Evolutionary conservation across 2,797 vertebrate species (phyloP).

Genomic region (Salmo trutta): DNA sequence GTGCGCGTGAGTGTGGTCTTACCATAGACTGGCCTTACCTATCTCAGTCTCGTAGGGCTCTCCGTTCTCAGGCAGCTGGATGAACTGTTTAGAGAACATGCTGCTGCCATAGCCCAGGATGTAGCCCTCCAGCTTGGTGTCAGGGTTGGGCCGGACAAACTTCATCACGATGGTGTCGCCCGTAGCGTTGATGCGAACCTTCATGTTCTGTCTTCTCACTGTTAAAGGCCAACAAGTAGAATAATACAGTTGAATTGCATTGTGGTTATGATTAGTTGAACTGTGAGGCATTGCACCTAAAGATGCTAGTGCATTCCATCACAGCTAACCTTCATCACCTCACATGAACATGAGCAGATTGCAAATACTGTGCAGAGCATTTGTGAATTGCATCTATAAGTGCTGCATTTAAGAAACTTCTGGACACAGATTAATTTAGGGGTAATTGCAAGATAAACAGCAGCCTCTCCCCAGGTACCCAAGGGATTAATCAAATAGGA

Average conservation of each 20-base stretch:
- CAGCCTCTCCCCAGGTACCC: background rate
- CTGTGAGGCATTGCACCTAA: background rate
- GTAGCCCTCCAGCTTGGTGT: conserved; percentile 83
- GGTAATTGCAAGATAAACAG: background rate
- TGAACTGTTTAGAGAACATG: conserved; percentile 84
- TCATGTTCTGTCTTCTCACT: conserved; percentile 84
- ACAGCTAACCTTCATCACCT: background rate
- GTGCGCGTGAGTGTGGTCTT: background rate
- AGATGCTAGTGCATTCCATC: background rate
- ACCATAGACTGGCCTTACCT: conserved; percentile 69
- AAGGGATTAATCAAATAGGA: background rate
- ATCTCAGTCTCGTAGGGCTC: conserved; percentile 79
- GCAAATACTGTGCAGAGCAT: background rate
- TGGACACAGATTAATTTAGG: background rate
- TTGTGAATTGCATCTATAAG: background rate
- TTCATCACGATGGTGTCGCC: conserved; percentile 83
- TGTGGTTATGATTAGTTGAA: background rate
- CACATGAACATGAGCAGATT: background rate
- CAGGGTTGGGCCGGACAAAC: conserved; percentile 79
- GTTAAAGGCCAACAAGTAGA: background rate
- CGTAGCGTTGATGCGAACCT: conserved; percentile 85
- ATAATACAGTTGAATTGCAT: conserved; percentile 7
- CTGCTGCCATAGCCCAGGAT: conserved; percentile 85
- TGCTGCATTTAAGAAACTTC: background rate
- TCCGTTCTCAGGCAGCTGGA: conserved; percentile 82